A percentile compares a stretch with the other conserved stretches of the same genome.
Conservation (phyloP, 2,888 invertebrate genomes). For the Barypeithes pellucidus region DNA sequence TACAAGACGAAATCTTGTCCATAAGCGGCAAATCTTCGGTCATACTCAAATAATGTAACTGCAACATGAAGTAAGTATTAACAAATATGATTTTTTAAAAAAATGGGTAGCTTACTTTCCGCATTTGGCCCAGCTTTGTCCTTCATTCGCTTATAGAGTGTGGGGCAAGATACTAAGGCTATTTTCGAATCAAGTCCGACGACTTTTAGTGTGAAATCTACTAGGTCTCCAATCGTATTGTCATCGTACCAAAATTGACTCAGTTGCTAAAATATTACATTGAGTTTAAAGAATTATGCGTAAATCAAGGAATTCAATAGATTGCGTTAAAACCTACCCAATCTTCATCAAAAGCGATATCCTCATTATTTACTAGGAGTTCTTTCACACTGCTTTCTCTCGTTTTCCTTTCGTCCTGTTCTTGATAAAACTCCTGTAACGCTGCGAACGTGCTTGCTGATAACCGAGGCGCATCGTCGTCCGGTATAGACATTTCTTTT, state of each 20-base stretch:
- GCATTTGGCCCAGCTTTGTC: conserved; percentile 66
- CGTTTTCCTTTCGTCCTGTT: conserved; percentile 78
- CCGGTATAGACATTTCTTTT: conserved; percentile 59
- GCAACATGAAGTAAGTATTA: background rate
- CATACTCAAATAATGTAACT: conserved; percentile 80
- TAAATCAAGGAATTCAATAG: too few species aligned
- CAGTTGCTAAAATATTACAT: conserved; percentile 81
- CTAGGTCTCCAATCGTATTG: conserved; percentile 82
- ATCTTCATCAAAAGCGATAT: conserved; percentile 81
- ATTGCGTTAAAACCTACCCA: conserved; percentile 76
- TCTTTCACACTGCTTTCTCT: conserved; percentile 67
- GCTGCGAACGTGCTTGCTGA: conserved; percentile 83
- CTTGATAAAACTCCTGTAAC: conserved; percentile 84
- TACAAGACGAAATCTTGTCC: conserved; percentile 88
- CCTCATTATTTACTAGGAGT: conserved; percentile 62
- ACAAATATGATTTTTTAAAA: background rate
- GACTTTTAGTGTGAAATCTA: conserved; percentile 76
- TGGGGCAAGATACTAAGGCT: conserved; percentile 92
- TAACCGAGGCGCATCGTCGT: conserved; percentile 78
- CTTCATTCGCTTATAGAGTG: conserved; percentile 82
- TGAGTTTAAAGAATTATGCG: background rate
- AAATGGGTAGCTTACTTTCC: conserved; percentile 57
- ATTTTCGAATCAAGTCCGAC: conserved; percentile 77
- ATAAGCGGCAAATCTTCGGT: conserved; percentile 85
- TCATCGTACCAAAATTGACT: conserved; percentile 98